These are phyloP conservation scores for Tokudaia tokunoshimensis DNA, from an alignment of 2,797 vertebrate genomes.

Conservation along the genomic window DNA sequence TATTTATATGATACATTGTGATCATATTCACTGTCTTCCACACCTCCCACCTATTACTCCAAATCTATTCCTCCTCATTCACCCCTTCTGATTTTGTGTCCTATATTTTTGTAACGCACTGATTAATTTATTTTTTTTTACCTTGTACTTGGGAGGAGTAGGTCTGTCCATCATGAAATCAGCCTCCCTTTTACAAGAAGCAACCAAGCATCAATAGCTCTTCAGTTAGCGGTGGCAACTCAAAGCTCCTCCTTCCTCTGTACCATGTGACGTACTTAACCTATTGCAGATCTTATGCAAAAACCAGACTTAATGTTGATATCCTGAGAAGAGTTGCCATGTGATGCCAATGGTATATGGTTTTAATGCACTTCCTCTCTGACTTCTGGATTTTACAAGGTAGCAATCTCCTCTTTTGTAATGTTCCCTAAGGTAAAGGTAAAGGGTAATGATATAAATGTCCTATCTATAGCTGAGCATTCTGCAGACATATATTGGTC, in stretches of 20 bases:
- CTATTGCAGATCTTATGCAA: neutral
- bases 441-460: neutral
- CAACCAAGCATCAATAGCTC: neutral
- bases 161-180: too few species aligned
- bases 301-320: neutral
- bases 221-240: too few species aligned
- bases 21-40: neutral
- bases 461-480: neutral
- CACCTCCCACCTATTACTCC: neutral
- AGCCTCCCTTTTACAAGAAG: neutral
- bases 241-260: neutral
- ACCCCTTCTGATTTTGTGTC: neutral
- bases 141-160: neutral
- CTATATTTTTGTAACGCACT: too few species aligned
- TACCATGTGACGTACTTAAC: neutral
- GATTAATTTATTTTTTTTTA: neutral
- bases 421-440: neutral
- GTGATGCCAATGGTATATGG: neutral
- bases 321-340: neutral
- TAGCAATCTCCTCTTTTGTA: neutral
- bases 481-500: neutral
- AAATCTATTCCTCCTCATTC: too few species aligned
- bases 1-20: neutral
- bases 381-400: neutral
- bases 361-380: neutral